phyloP scores from a whole-genome alignment of 2,113 vertebrate genomes.

The Chauna torquata region DNA sequence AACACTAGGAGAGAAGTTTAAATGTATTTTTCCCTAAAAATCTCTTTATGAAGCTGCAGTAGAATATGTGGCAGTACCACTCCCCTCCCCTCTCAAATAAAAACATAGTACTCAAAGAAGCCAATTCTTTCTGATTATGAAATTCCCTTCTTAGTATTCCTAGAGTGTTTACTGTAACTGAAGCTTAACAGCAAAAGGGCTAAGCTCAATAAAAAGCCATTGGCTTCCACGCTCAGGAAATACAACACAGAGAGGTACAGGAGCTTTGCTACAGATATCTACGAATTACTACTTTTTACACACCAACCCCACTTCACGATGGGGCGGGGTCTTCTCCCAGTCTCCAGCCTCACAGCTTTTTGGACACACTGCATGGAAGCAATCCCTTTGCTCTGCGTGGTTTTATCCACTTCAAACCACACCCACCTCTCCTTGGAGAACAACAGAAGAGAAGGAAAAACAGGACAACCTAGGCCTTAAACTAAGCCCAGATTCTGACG shows the following conservation, averaged over 20 bases:
- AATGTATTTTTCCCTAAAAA: background rate
- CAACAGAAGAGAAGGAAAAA: background rate
- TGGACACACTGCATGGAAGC: background rate
- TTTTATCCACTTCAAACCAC: background rate
- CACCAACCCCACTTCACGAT: background rate
- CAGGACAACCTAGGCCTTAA: background rate
- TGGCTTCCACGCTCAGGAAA: background rate
- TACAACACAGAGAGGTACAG: background rate
- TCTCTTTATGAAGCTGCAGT: background rate
- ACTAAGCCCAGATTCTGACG: background rate
- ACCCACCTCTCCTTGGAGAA: background rate
- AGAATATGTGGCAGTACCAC: background rate
- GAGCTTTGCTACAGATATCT: background rate
- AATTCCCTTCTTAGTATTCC: conserved; percentile 61
- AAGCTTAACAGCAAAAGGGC: conserved; percentile 37
- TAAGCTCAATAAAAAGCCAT: background rate
- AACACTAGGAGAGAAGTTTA: background rate
- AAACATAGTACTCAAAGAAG: background rate
- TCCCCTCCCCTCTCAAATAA: too few relatives aligned
- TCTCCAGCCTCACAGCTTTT: background rate
- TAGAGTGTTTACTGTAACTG: conserved; percentile 34
- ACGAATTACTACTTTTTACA: background rate
- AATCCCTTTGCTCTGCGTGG: background rate
- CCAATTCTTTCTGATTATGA: conserved; percentile 38
- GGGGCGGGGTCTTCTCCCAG: background rate